Conservation (phyloP, 2,888 invertebrate genomes). For the Caenorhabditis uteleia region DNA sequence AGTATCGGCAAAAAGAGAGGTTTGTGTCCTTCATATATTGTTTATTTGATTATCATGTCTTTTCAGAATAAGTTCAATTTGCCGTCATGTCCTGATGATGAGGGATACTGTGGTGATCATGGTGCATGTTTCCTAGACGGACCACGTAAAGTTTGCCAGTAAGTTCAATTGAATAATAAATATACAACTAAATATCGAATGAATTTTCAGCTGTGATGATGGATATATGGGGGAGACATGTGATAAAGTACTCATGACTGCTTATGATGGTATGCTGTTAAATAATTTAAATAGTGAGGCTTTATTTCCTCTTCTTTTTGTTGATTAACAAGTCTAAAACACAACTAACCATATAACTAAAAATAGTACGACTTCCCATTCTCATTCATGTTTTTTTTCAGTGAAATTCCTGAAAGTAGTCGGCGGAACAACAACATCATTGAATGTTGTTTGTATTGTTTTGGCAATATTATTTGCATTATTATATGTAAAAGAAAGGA, state of each 20-base stretch:
- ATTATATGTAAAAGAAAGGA: constrained; percentile 24
- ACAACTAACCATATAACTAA: constrained; percentile 2
- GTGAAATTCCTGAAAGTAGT: constrained; percentile 31
- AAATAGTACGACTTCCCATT: no score
- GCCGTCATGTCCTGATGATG: constrained; percentile 6
- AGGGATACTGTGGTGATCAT: constrained; percentile 12
- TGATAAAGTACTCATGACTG: constrained; percentile 30
- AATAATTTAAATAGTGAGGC: constrained; percentile 28
- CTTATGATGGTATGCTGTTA: constrained; percentile 38
- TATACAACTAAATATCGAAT: neutral
- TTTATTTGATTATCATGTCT: neutral
- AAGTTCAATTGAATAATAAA: constrained; percentile 2
- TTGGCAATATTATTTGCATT: constrained; percentile 24
- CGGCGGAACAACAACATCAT: constrained; percentile 29
- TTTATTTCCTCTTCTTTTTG: constrained; percentile 6
- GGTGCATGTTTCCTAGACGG: constrained; percentile 28
- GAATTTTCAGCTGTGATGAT: constrained; percentile 28
- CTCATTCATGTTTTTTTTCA: no score
- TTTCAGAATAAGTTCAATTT: constrained; percentile 20
- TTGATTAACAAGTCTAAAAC: neutral
- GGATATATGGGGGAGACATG: constrained; percentile 36
- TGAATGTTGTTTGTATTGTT: constrained; percentile 29
- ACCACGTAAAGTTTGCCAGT: constrained; percentile 25
- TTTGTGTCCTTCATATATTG: neutral
- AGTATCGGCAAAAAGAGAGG: constrained; percentile 25